phyloP scores from a whole-genome alignment of 2,797 vertebrate species.

The Leuciscus waleckii region DNA sequence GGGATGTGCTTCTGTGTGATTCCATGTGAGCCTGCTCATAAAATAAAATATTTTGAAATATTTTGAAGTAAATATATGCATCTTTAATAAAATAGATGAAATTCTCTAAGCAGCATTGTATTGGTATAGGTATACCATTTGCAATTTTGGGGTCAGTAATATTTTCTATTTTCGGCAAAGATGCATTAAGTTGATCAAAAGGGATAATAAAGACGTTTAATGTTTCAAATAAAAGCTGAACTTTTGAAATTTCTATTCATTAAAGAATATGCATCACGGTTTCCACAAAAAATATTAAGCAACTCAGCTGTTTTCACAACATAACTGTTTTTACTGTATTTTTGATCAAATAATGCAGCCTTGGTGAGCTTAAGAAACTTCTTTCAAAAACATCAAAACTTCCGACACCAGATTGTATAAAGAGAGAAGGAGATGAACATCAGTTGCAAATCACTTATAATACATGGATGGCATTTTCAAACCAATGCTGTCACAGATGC shows the following conservation, averaged over 20 bases:
- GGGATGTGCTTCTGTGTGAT: neutral
- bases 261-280: neutral
- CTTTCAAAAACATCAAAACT: neutral
- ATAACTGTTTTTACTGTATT: neutral
- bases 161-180: neutral
- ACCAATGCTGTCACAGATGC: no score
- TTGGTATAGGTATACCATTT: neutral
- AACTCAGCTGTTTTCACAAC: neutral
- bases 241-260: neutral
- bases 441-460: neutral
- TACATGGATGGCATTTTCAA: neutral
- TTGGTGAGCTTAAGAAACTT: neutral
- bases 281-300: neutral
- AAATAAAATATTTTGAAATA: neutral
- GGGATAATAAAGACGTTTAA: neutral
- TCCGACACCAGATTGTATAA: neutral
- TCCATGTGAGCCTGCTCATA: neutral
- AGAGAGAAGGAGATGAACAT: neutral
- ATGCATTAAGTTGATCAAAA: neutral
- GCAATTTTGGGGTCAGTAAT: neutral
- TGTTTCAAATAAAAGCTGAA: neutral
- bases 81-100: neutral
- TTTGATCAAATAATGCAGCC: neutral
- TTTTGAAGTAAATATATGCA: neutral
- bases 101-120: neutral